These are phyloP conservation scores for Syrphus vitripennis DNA, from an alignment of 2,888 invertebrate genomes.

Conservation along the genomic window DNA sequence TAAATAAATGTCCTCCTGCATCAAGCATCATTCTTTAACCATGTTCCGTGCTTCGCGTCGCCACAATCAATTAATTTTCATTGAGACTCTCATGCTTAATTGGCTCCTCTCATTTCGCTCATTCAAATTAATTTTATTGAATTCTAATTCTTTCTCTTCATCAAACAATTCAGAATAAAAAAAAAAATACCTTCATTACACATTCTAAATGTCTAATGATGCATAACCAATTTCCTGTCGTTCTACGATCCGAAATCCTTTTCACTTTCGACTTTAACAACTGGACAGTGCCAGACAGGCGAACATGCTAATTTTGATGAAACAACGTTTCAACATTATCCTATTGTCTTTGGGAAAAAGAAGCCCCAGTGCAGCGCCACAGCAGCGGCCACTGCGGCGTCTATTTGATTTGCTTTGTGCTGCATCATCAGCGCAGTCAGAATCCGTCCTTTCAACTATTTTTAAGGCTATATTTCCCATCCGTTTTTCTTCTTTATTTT, in stretches of 20 bases:
- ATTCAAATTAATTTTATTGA: slow-evolving; percentile 35
- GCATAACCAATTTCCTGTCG: slow-evolving; percentile 60
- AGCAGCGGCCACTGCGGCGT: neutral
- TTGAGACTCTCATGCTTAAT: slow-evolving; percentile 26
- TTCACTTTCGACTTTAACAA: slow-evolving; percentile 32
- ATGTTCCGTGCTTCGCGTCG: neutral
- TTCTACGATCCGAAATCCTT: slow-evolving; percentile 40
- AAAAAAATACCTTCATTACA: slow-evolving; percentile 25
- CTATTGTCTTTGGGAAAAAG: slow-evolving; percentile 15
- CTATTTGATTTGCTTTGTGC: slow-evolving; percentile 54
- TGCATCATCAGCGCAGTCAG: slow-evolving; percentile 44
- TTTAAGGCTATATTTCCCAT: slow-evolving; percentile 9
- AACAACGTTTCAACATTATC: slow-evolving; percentile 35
- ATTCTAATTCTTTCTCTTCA: neutral
- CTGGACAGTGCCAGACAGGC: slow-evolving; percentile 36
- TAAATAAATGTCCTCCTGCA: neutral
- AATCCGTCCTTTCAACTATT: slow-evolving; percentile 32
- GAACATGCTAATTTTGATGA: slow-evolving; percentile 66
- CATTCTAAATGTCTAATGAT: slow-evolving; percentile 65
- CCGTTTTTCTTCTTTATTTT: neutral
- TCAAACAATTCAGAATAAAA: neutral
- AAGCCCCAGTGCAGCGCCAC: neutral
- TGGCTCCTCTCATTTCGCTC: neutral
- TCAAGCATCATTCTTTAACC: neutral
- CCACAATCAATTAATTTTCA: slow-evolving; percentile 33